These are phyloP conservation scores for Notospermus geniculatus DNA, from an alignment of 1,140 invertebrate genomes.

Conservation along the genomic window DNA sequence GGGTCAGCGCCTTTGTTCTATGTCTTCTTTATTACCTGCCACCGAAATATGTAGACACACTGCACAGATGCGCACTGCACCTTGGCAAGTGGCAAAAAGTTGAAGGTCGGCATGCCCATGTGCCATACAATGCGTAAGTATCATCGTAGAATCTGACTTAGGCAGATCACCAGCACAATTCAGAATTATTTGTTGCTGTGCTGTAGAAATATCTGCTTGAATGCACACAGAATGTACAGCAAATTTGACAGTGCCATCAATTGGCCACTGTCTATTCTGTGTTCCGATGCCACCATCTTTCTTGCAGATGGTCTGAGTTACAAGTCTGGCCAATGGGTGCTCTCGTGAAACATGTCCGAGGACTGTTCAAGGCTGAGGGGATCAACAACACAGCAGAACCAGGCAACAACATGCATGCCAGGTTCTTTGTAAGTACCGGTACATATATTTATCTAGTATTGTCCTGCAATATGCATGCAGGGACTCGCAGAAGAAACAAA, in stretches of 20 bases:
- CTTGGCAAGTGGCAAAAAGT: conserved; percentile 81
- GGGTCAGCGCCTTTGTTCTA: conserved; percentile 77
- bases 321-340: conserved; percentile 75
- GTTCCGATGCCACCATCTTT: no score
- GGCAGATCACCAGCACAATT: neutral
- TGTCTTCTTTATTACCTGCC: conserved; percentile 76
- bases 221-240: neutral
- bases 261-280: no score
- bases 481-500: no score
- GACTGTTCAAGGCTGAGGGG: conserved; percentile 77
- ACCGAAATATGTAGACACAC: conserved; percentile 77
- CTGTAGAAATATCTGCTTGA: conserved; percentile 4
- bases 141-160: neutral
- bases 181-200: neutral
- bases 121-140: conserved; percentile 63
- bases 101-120: conserved; percentile 64
- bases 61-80: conserved; percentile 85
- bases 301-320: conserved; percentile 68
- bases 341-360: conserved; percentile 74
- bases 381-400: conserved; percentile 76
- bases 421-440: conserved; percentile 76
- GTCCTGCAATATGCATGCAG: no score
- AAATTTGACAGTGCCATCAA: neutral
- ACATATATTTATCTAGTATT: neutral
- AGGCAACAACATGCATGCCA: conserved; percentile 73